These are phyloP conservation scores for Lithobates pipiens DNA, from an alignment of 2,797 vertebrate species.

Conservation along the genomic window DNA sequence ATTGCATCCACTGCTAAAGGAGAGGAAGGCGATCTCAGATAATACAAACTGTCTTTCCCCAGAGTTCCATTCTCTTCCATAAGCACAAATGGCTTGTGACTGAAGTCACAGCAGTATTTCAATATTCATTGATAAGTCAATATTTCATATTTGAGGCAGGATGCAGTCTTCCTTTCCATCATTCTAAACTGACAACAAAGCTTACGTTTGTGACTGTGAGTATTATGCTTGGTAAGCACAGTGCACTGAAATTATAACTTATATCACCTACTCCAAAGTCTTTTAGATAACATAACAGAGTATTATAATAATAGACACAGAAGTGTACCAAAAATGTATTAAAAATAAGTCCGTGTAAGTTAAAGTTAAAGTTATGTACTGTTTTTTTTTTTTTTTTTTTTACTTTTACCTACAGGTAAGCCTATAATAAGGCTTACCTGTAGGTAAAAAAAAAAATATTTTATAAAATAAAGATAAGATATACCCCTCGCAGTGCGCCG, in stretches of 20 bases:
- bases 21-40: background rate
- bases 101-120: background rate
- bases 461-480: too few species aligned
- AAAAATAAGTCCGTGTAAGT: too few species aligned
- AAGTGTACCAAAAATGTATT: too few species aligned
- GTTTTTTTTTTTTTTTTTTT: too few species aligned
- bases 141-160: background rate
- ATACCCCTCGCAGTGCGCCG: too few species aligned
- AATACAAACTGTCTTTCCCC: background rate
- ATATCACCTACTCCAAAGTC: background rate
- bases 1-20: background rate
- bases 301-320: too few species aligned
- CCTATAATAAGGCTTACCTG: too few species aligned
- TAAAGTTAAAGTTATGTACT: too few species aligned
- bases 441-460: too few species aligned
- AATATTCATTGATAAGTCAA: background rate
- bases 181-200: background rate
- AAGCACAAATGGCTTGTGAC: slow-evolving; percentile 13
- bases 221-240: background rate
- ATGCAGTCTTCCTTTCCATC: background rate
- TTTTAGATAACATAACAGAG: too few species aligned
- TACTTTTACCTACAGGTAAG: too few species aligned
- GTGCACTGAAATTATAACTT: background rate
- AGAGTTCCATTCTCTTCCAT: background rate
- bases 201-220: background rate